Base-by-base conservation (phyloP, 1,140 invertebrate genomes). In the Lordiphosa clarofinis region DNA sequence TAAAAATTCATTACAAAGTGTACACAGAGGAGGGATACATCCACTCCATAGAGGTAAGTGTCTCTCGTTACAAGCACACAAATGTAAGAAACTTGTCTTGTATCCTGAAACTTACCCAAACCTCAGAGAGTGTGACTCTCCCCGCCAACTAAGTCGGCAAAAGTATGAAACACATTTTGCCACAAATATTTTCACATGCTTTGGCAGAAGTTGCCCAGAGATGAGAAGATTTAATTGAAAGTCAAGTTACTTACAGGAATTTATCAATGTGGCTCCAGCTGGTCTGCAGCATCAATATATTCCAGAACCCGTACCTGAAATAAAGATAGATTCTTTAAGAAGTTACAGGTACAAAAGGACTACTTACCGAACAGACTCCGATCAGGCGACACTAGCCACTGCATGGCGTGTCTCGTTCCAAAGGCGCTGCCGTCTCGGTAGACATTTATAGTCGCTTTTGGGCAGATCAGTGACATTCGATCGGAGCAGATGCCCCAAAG, bases 1-100 rank as follows among this genome's bases (percentile, higher is more conserved):
- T 81, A 82, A 82, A 82, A 84, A 82, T 84, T 54, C 60, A 82
- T 76, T 58, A 64, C 72, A 65, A 76, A 76, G 46, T 68, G 67
- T 56, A 61, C 63, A 68, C 42, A 37, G n/a, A 68, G 12, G 40
- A 47, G 10, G 42, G 39, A 11, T 44, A 46, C 39, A 57, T 56
- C 15, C 40, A 46, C 50, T 33, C 31, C 15, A 49, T 42, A 11
- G 9, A 43, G 38, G 50, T 39, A 64, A 53, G 39, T 49, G 46
- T 19, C 36, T 59, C 39, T 42, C 55, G 44, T 2, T 56, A 69
- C 66, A 69, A 56, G 57, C 15, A 56, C 66, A 42, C 48, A 56
- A 67, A 61, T 76, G 57, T 46, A 73, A 69, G 69, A 73, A 69
- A 48, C 64, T 73, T 78, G 55, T 72, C 65, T 71, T 55, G 37